phyloP scores from a whole-genome alignment of 2,113 vertebrate genomes.

The Oostethus manadensis region DNA sequence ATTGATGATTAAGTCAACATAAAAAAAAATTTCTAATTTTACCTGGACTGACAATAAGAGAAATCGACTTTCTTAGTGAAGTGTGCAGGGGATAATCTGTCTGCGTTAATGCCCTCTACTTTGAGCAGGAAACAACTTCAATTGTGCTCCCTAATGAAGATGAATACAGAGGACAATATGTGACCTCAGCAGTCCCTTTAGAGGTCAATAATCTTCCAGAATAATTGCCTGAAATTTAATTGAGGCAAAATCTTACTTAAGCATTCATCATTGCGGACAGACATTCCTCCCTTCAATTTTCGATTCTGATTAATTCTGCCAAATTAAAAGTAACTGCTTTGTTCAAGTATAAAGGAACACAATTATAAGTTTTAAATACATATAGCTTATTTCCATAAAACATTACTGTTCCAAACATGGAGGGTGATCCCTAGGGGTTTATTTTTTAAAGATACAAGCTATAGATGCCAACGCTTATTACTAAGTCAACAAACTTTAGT shows the following conservation, averaged over 20 bases:
- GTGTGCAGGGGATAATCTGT: conserved; percentile 72
- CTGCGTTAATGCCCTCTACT: conserved; percentile 70
- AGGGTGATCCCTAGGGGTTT: conserved; percentile 72
- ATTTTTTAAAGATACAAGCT: conserved; percentile 61
- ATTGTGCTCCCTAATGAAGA: conserved; percentile 88
- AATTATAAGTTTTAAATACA: conserved; percentile 81
- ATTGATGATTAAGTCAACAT: conserved; percentile 24
- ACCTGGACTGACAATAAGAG: conserved; percentile 69
- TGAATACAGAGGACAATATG: conserved; percentile 79
- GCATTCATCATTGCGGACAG: conserved; percentile 69
- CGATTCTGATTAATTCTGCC: conserved; percentile 75
- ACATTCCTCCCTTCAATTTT: conserved; percentile 67
- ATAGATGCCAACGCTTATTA: conserved; percentile 58
- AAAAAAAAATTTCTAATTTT: conserved; percentile 28
- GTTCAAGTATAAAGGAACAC: conserved; percentile 73
- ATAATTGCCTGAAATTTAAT: conserved; percentile 86
- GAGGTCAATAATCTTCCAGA: conserved; percentile 81
- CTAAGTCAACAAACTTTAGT: conserved; percentile 45
- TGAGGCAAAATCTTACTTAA: conserved; percentile 76
- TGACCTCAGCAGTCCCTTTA: conserved; percentile 78
- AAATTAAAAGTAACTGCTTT: conserved; percentile 79
- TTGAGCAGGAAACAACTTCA: conserved; percentile 70
- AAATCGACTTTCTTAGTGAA: conserved; percentile 74
- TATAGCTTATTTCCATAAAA: conserved; percentile 80
- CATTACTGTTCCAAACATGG: conserved; percentile 73